Evolutionary conservation across 2,113 vertebrate species (phyloP), one percentile per base, ranked within the genome.

Genomic region (Muntiacus reevesi): DNA sequence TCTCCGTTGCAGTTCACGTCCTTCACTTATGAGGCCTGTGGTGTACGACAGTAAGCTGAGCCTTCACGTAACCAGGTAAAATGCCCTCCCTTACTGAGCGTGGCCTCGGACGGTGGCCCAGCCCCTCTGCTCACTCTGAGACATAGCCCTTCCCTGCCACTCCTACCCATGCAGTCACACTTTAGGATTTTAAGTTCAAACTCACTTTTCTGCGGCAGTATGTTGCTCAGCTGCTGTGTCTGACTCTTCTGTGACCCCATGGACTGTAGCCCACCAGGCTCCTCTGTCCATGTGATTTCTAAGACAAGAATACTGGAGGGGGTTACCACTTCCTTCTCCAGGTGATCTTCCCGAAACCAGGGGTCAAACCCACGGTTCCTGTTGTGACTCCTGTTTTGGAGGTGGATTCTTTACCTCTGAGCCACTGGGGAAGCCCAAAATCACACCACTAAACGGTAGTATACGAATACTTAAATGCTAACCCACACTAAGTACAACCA

Each of bases 111-210:
- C 6, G 5, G 47, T 6, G 14, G 95, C 7, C 50, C 21, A 21
- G n/a, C 30, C 7, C 17, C 28, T 13, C 4, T 25, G 40, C 60
- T 28, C 36, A 14, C 8, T 78, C 15, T 15, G 23, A 25, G 43
- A 5, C 0, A 28, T 45, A 19, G 45, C 54, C 47, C 27, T 21
- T 9, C 33, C 21, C 0, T 36, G 7, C 27, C 21, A 33, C 10
- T 13, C 36, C 33, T 28, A 57, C 16, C 14, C 1, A 0, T 0
- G 8, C 7, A 1, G 5, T 28, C 16, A 13, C 23, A 43, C 54
- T 90, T 82, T 15, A 76, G 28, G 33, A 93, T 27, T 94, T 71
- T 33, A 71, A 52, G 55, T 45, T 90, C 23, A 67, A 67, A 45
- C 6, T 94, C 62, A 55, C n/a, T 79, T 52, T 84, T 28, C 23